These are phyloP conservation scores for Morbakka virulenta DNA, from an alignment of 30 jellyfish, hydroid and myxozoan species.

Conservation along the genomic window DNA sequence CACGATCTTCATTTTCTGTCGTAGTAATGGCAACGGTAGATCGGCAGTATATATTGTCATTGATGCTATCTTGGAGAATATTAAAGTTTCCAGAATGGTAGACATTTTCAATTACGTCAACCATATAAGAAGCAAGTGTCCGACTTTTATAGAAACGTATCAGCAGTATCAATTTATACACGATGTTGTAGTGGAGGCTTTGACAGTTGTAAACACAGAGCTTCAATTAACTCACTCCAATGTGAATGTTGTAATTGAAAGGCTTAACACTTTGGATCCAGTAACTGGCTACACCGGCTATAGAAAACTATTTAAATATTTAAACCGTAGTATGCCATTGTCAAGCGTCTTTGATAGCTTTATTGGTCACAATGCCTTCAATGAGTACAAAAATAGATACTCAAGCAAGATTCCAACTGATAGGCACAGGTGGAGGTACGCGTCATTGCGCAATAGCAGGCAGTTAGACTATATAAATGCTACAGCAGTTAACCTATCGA, in stretches of 20 bases:
- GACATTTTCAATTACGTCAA: slow-evolving; percentile 78
- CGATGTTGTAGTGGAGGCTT: slow-evolving; percentile 50
- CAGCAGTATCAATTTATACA: slow-evolving; percentile 73
- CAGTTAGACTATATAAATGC: slow-evolving; percentile 71
- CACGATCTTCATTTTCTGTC: background rate
- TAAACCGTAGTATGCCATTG: slow-evolving; percentile 26
- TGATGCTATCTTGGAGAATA: slow-evolving; percentile 68
- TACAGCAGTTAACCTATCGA: slow-evolving; percentile 33
- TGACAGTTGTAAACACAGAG: slow-evolving; percentile 14
- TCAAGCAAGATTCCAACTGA: slow-evolving; percentile 73
- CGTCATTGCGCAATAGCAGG: background rate
- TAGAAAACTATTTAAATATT: slow-evolving; percentile 39
- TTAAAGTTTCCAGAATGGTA: slow-evolving; percentile 22
- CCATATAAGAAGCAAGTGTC: slow-evolving; percentile 52
- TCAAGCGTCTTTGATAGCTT: slow-evolving; percentile 24
- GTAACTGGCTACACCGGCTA: slow-evolving; percentile 63
- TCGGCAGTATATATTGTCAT: slow-evolving; percentile 74
- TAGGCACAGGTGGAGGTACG: slow-evolving; percentile 13
- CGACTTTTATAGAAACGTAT: slow-evolving; percentile 55
- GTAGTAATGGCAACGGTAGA: slow-evolving; percentile 81
- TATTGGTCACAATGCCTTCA: slow-evolving; percentile 50
- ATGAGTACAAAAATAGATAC: slow-evolving; percentile 73
- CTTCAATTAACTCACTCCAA: slow-evolving; percentile 48
- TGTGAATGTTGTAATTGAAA: slow-evolving; percentile 15
- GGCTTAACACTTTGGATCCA: slow-evolving; percentile 43